A percentile compares a stretch with the other conserved stretches of the same genome.
These are phyloP conservation scores for Alaudala cheleensis DNA, from an alignment of 2,113 vertebrate species.

Conservation along the genomic window DNA sequence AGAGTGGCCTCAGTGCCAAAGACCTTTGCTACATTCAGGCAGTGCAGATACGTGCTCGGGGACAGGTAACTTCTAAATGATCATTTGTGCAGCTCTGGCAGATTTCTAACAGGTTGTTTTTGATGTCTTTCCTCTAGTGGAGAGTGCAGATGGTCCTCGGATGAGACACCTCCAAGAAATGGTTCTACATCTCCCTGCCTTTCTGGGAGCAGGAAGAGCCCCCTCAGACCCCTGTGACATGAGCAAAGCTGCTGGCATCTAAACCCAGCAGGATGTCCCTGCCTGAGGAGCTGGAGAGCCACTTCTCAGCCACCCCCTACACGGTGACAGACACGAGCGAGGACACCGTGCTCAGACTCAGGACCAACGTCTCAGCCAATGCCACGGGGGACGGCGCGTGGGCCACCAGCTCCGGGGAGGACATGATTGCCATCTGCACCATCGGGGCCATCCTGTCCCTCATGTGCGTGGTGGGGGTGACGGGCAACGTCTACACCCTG, in stretches of 20 bases:
- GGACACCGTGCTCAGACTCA: constrained; percentile 55
- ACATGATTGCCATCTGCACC: constrained; percentile 81
- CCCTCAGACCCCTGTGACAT: background rate
- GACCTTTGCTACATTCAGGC: background rate
- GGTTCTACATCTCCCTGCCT: background rate
- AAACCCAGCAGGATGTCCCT: constrained; percentile 57
- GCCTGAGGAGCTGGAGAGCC: background rate
- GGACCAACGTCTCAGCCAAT: constrained; percentile 59
- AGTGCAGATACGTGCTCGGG: background rate
- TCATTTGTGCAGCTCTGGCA: background rate
- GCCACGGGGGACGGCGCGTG: constrained; percentile 15
- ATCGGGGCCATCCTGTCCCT: constrained; percentile 86
- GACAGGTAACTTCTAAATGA: background rate
- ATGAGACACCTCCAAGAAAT: background rate
- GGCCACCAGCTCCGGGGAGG: constrained; percentile 66
- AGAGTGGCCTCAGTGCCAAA: background rate
- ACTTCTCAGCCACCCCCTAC: constrained; percentile 34
- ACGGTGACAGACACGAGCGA: constrained; percentile 76
- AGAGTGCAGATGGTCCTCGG: background rate
- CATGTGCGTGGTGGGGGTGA: constrained; percentile 87
- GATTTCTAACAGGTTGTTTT: background rate
- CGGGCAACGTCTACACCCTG: constrained; percentile 89
- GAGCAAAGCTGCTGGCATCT: background rate
- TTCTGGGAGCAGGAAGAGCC: background rate
- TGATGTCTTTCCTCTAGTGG: constrained; percentile 6